phyloP scores from a whole-genome alignment of 2,797 vertebrate genomes.

The Sebastes minor region DNA sequence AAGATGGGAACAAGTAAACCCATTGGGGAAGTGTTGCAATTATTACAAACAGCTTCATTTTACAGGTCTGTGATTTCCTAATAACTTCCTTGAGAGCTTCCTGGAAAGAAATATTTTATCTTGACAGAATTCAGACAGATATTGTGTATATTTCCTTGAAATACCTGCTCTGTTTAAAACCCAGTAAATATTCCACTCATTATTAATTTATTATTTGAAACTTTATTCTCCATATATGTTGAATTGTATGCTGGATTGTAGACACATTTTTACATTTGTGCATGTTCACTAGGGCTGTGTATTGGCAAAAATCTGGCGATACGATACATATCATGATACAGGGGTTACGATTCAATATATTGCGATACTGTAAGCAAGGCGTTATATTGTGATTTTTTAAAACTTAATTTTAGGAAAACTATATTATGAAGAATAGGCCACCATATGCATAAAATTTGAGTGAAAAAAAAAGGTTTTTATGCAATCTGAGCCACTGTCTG shows the following conservation, averaged over 20 bases:
- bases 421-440: too few relatives aligned
- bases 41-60: background rate
- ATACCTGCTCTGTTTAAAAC: background rate
- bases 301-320: too few relatives aligned
- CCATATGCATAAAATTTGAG: too few relatives aligned
- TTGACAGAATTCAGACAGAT: background rate
- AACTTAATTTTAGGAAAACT: too few relatives aligned
- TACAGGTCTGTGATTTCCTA: background rate
- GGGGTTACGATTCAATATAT: too few relatives aligned
- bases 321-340: too few relatives aligned
- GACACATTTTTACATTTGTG: background rate
- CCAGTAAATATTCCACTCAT: background rate
- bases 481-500: too few relatives aligned
- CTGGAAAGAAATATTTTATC: background rate
- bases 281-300: background rate
- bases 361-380: too few relatives aligned
- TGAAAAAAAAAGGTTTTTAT: too few relatives aligned
- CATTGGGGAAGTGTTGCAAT: background rate
- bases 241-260: background rate
- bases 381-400: too few relatives aligned
- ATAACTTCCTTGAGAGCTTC: background rate
- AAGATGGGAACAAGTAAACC: background rate
- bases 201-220: background rate
- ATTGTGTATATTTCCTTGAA: background rate
- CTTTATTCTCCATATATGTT: background rate